A percentile compares a stretch with the other conserved stretches of the same genome.
These are phyloP conservation scores for Exephanes ischioxanthus DNA, from an alignment of 2,888 invertebrate species.

Conservation along the genomic window DNA sequence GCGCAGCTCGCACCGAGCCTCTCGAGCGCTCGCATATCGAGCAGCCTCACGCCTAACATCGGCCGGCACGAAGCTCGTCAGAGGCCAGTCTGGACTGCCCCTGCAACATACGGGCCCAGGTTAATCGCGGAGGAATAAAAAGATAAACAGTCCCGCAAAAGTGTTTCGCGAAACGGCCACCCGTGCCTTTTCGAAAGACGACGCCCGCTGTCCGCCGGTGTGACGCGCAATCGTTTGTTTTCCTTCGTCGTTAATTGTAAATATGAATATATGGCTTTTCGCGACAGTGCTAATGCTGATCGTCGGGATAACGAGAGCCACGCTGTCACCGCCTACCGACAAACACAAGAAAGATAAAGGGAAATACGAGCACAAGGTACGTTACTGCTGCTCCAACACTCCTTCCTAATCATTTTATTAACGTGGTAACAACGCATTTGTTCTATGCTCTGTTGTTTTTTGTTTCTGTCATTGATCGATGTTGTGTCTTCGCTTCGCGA, in stretches of 20 bases:
- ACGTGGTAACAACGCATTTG: too few relatives aligned
- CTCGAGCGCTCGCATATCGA: not conserved
- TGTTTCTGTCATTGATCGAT: not conserved
- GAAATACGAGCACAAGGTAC: slow-evolving; percentile 70
- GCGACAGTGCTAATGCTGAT: slow-evolving; percentile 62
- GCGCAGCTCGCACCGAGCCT: not conserved
- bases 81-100: not conserved
- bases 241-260: slow-evolving; percentile 38
- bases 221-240: slow-evolving; percentile 13
- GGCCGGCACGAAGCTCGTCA: too few relatives aligned
- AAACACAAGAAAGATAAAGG: slow-evolving; percentile 68
- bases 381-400: not conserved
- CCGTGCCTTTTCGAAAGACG: slow-evolving; percentile 10
- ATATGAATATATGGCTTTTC: slow-evolving; percentile 68
- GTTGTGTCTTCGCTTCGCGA: not conserved
- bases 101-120: too few relatives aligned
- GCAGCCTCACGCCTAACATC: not conserved
- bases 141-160: not conserved
- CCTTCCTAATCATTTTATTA: not conserved
- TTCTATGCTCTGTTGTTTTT: not conserved
- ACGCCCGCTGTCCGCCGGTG: not conserved
- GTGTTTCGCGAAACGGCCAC: not conserved
- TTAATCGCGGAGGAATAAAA: not conserved
- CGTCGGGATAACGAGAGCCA: slow-evolving; percentile 60
- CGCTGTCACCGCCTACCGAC: slow-evolving; percentile 72